Conservation (phyloP, 2,888 invertebrate species). For the Dicranocentrus wangi region DNA sequence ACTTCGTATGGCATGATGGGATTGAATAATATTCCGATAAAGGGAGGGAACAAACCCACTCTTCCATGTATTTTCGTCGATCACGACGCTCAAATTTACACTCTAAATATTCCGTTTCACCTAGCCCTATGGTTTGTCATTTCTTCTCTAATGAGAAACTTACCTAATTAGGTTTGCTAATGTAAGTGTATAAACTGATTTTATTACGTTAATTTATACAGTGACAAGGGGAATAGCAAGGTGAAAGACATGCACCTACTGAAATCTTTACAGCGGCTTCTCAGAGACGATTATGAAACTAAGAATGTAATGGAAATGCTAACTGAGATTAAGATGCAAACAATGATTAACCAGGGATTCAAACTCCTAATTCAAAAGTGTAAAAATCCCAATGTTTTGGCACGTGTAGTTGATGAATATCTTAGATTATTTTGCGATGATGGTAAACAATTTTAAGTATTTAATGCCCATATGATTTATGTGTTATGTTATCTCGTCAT, state of each 20-base stretch:
- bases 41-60: slow-evolving; percentile 79
- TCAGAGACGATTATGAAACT: slow-evolving; percentile 57
- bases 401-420: slow-evolving; percentile 60
- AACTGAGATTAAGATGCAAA: slow-evolving; percentile 73
- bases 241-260: slow-evolving; percentile 91
- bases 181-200: no score
- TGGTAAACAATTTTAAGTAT: slow-evolving; percentile 50
- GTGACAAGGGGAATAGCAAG: slow-evolving; percentile 89
- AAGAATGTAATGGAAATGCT: slow-evolving; percentile 69
- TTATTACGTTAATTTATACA: slow-evolving; percentile 75
- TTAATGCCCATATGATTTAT: neutral
- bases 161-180: no score
- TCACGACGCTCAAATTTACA: slow-evolving; percentile 87
- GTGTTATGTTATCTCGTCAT: no score
- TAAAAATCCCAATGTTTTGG: slow-evolving; percentile 57
- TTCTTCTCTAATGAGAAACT: no score
- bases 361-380: slow-evolving; percentile 69
- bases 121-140: slow-evolving; percentile 81
- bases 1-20: slow-evolving; percentile 88
- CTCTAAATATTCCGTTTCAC: slow-evolving; percentile 91
- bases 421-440: slow-evolving; percentile 67
- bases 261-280: slow-evolving; percentile 78
- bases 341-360: slow-evolving; percentile 73
- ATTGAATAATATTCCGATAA: slow-evolving; percentile 77
- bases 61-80: slow-evolving; percentile 88